Evolutionary conservation across 2,113 vertebrate genomes (phyloP).

Genomic region (Herpetotheres cachinnans): DNA sequence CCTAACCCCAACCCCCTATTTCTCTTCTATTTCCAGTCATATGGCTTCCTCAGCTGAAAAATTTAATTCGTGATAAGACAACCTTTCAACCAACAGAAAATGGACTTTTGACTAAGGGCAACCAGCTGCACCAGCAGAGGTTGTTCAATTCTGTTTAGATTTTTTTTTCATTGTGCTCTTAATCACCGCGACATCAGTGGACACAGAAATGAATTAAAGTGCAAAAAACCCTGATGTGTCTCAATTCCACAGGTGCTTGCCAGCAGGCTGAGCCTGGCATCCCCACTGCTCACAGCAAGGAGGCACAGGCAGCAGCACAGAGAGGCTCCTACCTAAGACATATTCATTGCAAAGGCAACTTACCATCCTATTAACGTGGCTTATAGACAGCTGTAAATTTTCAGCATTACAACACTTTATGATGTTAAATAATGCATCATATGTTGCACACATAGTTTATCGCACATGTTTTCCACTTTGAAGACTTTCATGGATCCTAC

Average conservation of each 20-base stretch:
- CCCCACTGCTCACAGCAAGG: neutral
- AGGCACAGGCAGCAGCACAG: neutral
- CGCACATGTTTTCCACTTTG: constrained; percentile 22
- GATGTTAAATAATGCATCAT: constrained; percentile 33
- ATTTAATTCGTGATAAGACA: constrained; percentile 58
- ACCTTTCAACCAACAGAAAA: constrained; percentile 38
- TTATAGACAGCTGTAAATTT: constrained; percentile 19
- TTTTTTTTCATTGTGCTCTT: neutral
- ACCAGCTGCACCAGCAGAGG: neutral
- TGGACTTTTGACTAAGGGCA: constrained; percentile 34
- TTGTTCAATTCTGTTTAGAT: neutral
- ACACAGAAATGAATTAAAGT: constrained; percentile 3
- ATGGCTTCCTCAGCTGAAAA: constrained; percentile 21
- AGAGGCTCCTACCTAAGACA: neutral
- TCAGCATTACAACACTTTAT: constrained; percentile 7
- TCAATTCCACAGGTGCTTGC: neutral
- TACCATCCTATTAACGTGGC: neutral
- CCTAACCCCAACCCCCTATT: constrained; percentile 14
- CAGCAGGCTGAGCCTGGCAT: neutral
- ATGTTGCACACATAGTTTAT: constrained; percentile 36
- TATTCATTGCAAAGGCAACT: neutral
- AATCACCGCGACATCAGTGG: neutral
- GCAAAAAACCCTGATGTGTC: neutral
- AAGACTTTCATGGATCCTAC: constrained; percentile 1
- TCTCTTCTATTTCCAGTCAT: neutral